Evolutionary conservation across 2,113 vertebrate species (phyloP).

Genomic region (Sceloporus tristichus): DNA sequence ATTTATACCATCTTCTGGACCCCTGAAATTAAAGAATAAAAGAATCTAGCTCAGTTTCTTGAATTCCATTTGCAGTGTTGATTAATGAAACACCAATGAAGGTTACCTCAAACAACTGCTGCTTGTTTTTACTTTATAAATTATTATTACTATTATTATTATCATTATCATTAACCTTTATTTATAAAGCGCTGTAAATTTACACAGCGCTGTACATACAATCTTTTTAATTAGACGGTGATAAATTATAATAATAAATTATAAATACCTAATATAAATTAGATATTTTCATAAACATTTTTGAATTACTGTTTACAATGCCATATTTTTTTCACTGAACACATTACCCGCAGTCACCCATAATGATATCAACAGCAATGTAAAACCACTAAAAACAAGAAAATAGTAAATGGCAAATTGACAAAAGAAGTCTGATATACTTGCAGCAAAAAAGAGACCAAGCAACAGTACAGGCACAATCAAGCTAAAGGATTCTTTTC

Average conservation of each 20-base stretch:
- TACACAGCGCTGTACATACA: too few relatives aligned
- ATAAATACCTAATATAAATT: background rate
- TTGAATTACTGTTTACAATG: background rate
- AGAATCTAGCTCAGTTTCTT: constrained; percentile 46
- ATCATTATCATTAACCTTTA: too few relatives aligned
- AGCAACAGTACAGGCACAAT: background rate
- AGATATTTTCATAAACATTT: background rate
- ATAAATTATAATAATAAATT: too few relatives aligned
- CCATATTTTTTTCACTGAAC: background rate
- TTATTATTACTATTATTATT: background rate
- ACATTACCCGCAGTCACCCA: background rate
- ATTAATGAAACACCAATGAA: background rate
- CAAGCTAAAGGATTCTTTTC: background rate
- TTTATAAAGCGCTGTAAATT: too few relatives aligned
- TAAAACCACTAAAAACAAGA: background rate
- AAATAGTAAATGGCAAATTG: background rate
- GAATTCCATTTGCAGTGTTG: constrained; percentile 8
- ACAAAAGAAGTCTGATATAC: background rate
- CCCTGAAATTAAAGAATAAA: constrained; percentile 80
- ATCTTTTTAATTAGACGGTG: too few relatives aligned
- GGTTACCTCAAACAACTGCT: background rate
- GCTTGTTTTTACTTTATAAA: background rate
- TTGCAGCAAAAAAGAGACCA: background rate
- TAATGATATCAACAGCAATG: background rate
- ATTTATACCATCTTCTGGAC: constrained; percentile 89